Evolutionary conservation across 2,113 vertebrate genomes (phyloP).

Genomic region (Alaudala cheleensis): DNA sequence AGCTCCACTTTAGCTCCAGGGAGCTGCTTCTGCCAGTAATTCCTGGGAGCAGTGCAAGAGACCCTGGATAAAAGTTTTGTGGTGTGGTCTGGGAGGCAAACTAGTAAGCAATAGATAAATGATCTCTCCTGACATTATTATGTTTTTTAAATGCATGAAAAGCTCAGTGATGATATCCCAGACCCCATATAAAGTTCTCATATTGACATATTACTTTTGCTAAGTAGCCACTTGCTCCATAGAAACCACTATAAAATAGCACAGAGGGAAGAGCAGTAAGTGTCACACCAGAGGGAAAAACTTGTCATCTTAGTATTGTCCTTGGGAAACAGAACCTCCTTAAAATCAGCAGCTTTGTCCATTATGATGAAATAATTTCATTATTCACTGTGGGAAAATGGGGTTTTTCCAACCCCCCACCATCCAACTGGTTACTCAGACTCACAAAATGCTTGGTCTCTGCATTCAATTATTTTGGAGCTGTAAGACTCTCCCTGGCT

Average conservation of each 20-base stretch:
- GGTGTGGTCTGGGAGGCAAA: neutral
- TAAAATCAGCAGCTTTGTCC: neutral
- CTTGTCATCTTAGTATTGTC: neutral
- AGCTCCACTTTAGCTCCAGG: neutral
- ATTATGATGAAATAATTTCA: neutral
- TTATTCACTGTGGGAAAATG: neutral
- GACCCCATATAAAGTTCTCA: neutral
- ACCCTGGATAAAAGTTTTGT: neutral
- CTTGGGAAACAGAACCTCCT: neutral
- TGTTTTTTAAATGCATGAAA: neutral
- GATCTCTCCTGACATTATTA: neutral
- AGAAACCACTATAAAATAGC: neutral
- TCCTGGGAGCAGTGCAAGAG: neutral
- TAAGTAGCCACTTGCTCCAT: neutral
- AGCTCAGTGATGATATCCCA: neutral
- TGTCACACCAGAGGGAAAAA: neutral
- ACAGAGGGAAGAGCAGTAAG: neutral
- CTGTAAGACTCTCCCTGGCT: neutral
- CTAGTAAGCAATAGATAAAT: neutral
- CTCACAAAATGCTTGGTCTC: neutral
- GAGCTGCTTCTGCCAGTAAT: neutral
- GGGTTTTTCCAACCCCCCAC: fast-evolving
- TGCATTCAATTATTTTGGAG: neutral
- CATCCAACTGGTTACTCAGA: neutral
- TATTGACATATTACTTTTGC: neutral